These are phyloP conservation scores for Volucella bombylans DNA, from an alignment of 2,888 invertebrate genomes.

Conservation along the genomic window DNA sequence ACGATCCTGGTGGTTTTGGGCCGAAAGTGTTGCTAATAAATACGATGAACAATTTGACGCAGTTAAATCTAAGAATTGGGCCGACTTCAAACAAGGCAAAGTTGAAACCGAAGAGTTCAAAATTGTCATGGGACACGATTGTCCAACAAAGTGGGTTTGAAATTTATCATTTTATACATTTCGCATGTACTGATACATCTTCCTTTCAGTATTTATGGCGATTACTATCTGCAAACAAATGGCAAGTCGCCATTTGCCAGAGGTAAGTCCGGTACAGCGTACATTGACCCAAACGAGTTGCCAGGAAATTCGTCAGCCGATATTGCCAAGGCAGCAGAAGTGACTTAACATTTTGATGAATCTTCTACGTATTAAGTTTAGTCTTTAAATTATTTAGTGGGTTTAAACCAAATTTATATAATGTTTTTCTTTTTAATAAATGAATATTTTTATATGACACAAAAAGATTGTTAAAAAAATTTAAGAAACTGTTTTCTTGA, in stretches of 20 bases:
- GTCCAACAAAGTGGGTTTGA: constrained; percentile 78
- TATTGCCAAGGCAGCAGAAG: constrained; percentile 41
- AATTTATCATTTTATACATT: not conserved
- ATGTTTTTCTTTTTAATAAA: not conserved
- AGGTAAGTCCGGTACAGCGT: constrained; percentile 78
- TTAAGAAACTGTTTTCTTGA: too few relatives aligned
- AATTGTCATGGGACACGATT: constrained; percentile 81
- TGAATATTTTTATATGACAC: constrained; percentile 13
- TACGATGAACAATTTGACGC: constrained; percentile 83
- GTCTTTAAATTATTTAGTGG: constrained; percentile 48
- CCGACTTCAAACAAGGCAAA: constrained; percentile 83
- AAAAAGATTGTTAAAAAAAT: too few relatives aligned
- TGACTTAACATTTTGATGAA: constrained; percentile 35
- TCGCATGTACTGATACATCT: constrained; percentile 18
- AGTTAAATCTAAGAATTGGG: constrained; percentile 84
- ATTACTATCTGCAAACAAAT: constrained; percentile 82
- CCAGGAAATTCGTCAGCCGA: constrained; percentile 63
- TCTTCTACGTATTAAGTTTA: constrained; percentile 18
- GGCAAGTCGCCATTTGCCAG: constrained; percentile 79
- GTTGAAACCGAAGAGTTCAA: constrained; percentile 69
- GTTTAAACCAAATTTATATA: not conserved
- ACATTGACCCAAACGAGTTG: constrained; percentile 77
- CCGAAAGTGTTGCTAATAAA: constrained; percentile 83
- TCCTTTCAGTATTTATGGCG: constrained; percentile 78
- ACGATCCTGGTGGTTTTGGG: constrained; percentile 86